Conservation (phyloP, 2,888 invertebrate genomes). For the Eudemis profundana region DNA sequence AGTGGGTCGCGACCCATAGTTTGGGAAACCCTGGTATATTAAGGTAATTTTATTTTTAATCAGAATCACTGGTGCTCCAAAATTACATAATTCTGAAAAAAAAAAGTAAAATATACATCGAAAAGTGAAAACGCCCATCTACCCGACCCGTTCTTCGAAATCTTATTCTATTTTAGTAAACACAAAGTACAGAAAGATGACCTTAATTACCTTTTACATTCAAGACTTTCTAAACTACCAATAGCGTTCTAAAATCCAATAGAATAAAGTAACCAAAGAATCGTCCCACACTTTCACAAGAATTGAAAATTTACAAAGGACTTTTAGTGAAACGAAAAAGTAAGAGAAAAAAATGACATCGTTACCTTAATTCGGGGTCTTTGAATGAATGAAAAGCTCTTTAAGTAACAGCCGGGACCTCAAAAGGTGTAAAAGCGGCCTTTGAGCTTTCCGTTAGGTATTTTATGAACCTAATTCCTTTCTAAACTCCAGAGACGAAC, state of each 20-base stretch:
- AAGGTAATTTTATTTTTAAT: too few species aligned
- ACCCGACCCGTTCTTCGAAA: too few species aligned
- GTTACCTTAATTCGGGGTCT: conserved; percentile 16
- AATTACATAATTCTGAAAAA: too few species aligned
- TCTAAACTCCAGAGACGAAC: not conserved
- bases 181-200: too few species aligned
- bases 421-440: not conserved
- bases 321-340: not conserved
- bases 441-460: not conserved
- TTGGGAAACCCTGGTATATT: too few species aligned
- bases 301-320: conserved; percentile 25
- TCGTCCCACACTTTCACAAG: not conserved
- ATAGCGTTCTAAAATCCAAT: conserved; percentile 3
- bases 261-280: conserved; percentile 5
- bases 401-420: not conserved
- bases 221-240: not conserved
- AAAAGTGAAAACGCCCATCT: too few species aligned
- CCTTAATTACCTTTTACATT: not conserved
- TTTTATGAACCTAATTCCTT: not conserved
- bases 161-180: too few species aligned
- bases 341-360: conserved; percentile 19
- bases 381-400: conserved; percentile 9
- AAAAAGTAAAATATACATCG: too few species aligned
- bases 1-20: too few species aligned
- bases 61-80: too few species aligned